These are phyloP conservation scores for Venustaconcha ellipsiformis DNA, from an alignment of 1,140 invertebrate species.

Conservation along the genomic window DNA sequence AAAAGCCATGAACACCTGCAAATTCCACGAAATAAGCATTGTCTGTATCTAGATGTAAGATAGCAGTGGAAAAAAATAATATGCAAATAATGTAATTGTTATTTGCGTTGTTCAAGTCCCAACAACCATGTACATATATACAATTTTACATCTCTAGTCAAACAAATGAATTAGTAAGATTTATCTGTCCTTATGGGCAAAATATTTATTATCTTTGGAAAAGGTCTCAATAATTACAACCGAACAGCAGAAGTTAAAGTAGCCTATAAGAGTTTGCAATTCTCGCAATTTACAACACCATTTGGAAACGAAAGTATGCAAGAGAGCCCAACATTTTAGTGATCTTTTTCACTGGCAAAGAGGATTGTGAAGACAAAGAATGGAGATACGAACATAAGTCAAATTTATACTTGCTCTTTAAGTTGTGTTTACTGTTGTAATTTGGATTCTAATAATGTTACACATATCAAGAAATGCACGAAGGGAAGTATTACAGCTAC, in stretches of 20 bases:
- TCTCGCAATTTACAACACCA: constrained; percentile 10
- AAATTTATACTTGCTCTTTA: constrained; percentile 6
- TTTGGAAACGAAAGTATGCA: neutral
- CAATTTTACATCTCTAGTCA: constrained; percentile 15
- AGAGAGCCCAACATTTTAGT: neutral
- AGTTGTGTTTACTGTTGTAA: constrained; percentile 13
- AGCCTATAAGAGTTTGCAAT: constrained; percentile 25
- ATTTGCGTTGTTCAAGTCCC: constrained; percentile 24
- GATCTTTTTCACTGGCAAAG: constrained; percentile 11
- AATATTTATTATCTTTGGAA: constrained; percentile 22
- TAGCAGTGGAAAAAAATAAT: constrained; percentile 14
- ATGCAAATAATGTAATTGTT: constrained; percentile 15
- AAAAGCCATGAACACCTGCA: constrained; percentile 3
- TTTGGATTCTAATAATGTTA: constrained; percentile 12
- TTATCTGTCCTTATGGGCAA: constrained; percentile 12
- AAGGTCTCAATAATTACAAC: constrained; percentile 3
- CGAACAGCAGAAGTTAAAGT: constrained; percentile 20
- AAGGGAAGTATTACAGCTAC: neutral
- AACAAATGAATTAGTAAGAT: constrained; percentile 5
- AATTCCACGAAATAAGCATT: constrained; percentile 14
- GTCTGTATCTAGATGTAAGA: constrained; percentile 6
- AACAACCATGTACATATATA: constrained; percentile 28
- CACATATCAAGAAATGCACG: constrained; percentile 5
- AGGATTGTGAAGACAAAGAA: constrained; percentile 8
- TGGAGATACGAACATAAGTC: constrained; percentile 17